Evolutionary conservation across 2,113 vertebrate species (phyloP).

Genomic region (Pitta sordida): DNA sequence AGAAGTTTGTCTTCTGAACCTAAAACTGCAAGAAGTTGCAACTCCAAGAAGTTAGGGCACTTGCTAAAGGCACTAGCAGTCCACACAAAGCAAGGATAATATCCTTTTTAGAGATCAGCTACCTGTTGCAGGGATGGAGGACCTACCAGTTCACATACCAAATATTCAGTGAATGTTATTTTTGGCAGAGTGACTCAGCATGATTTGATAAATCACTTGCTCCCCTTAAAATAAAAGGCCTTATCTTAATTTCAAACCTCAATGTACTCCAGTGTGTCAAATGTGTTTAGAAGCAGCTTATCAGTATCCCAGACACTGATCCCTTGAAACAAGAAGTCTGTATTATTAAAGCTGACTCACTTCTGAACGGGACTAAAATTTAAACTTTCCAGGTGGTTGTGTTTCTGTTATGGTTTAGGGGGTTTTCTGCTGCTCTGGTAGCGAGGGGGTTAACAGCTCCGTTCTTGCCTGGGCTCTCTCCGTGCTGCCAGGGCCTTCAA

Average conservation of each 20-base stretch:
- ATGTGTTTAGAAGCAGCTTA: background rate
- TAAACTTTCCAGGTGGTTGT: background rate
- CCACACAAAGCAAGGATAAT: background rate
- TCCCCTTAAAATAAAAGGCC: background rate
- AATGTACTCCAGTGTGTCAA: background rate
- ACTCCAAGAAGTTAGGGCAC: accelerated
- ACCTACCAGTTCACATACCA: background rate
- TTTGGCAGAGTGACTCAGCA: background rate
- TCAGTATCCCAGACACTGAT: background rate
- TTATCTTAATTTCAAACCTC: background rate
- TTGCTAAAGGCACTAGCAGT: background rate
- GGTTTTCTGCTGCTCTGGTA: no score
- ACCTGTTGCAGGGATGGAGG: background rate
- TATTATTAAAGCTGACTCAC: background rate
- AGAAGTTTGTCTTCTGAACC: background rate
- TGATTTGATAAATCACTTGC: background rate
- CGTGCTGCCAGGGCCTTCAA: no score
- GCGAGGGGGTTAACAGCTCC: no score
- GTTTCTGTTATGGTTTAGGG: no score
- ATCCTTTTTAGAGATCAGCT: background rate
- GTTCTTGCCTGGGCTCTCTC: no score
- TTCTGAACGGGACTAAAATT: background rate
- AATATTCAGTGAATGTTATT: background rate
- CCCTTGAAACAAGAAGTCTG: background rate
- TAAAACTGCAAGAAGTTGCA: background rate